These are phyloP conservation scores for Heptranchias perlo DNA, from an alignment of 2,113 vertebrate species.

Conservation along the genomic window DNA sequence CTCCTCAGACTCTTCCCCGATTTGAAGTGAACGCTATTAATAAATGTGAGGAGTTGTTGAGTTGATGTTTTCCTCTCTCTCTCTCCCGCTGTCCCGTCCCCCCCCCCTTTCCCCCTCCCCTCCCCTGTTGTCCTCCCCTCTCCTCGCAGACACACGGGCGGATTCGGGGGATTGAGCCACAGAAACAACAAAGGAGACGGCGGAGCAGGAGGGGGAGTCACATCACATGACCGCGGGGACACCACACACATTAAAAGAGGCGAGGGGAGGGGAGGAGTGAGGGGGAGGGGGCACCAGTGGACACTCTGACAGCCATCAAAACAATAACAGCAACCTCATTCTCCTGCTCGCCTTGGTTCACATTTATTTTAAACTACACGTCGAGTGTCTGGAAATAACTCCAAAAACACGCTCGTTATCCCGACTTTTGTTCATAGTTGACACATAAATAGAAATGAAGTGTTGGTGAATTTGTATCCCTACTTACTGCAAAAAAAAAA, in stretches of 20 bases:
- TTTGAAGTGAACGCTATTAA: neutral
- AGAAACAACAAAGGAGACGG: slow-evolving; percentile 30
- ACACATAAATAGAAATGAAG: neutral
- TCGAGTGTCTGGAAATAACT: neutral
- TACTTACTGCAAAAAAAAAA: neutral
- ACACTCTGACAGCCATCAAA: neutral
- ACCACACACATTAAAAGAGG: no score
- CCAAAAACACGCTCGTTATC: neutral
- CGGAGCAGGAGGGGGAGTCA: neutral
- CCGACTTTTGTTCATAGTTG: neutral
- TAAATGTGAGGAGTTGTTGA: neutral
- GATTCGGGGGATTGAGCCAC: slow-evolving; percentile 5
- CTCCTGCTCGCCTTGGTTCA: neutral
- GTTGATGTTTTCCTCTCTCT: neutral
- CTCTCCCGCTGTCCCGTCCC: neutral
- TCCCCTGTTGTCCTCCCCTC: neutral
- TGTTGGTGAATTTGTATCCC: neutral
- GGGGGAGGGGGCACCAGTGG: neutral
- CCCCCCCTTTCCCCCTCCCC: neutral
- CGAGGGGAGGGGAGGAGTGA: neutral
- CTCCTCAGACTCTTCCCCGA: neutral
- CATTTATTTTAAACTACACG: neutral
- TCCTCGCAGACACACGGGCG: neutral
- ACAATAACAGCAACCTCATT: neutral
- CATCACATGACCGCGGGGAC: neutral